These are phyloP conservation scores for Zygaena filipendulae DNA, from an alignment of 2,888 invertebrate genomes.

Conservation along the genomic window DNA sequence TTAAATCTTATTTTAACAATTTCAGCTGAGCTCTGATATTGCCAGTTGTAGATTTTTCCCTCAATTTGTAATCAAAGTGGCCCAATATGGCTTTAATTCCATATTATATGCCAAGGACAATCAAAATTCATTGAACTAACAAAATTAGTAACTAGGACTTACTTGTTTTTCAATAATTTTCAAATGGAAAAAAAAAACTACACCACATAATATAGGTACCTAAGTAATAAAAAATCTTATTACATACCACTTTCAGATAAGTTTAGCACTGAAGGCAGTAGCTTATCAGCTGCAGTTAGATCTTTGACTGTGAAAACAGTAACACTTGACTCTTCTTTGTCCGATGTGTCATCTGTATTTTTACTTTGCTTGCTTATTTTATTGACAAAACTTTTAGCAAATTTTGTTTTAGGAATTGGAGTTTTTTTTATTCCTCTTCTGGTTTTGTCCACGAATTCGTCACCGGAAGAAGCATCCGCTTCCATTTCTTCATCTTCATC, in stretches of 20 bases:
- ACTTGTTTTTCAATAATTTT: too few species aligned
- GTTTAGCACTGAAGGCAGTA: constrained; percentile 50
- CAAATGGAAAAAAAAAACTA: constrained; percentile 3
- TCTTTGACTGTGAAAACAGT: constrained; percentile 43
- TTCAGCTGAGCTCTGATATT: too few species aligned
- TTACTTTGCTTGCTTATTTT: constrained; percentile 37
- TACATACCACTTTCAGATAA: constrained; percentile 63
- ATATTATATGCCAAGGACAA: too few species aligned
- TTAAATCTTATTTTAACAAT: too few species aligned
- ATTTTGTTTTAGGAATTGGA: constrained; percentile 24
- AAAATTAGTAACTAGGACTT: too few species aligned
- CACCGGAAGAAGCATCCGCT: constrained; percentile 31
- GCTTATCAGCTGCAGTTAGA: constrained; percentile 52
- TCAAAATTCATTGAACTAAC: too few species aligned
- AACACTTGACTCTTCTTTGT: constrained; percentile 20
- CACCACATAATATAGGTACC: too few species aligned
- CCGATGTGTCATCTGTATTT: constrained; percentile 21
- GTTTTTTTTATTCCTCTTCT: constrained; percentile 19
- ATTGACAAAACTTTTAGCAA: constrained; percentile 32
- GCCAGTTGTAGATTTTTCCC: too few species aligned
- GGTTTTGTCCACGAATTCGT: constrained; percentile 29
- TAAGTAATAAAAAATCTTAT: too few species aligned
- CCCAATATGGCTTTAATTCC: too few species aligned
- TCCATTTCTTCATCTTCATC: constrained; percentile 32
- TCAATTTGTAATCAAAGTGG: too few species aligned